A percentile compares a stretch with the other conserved stretches of the same genome.
Conservation (phyloP, 2,113 vertebrate genomes). For the Notiomystis cincta region DNA sequence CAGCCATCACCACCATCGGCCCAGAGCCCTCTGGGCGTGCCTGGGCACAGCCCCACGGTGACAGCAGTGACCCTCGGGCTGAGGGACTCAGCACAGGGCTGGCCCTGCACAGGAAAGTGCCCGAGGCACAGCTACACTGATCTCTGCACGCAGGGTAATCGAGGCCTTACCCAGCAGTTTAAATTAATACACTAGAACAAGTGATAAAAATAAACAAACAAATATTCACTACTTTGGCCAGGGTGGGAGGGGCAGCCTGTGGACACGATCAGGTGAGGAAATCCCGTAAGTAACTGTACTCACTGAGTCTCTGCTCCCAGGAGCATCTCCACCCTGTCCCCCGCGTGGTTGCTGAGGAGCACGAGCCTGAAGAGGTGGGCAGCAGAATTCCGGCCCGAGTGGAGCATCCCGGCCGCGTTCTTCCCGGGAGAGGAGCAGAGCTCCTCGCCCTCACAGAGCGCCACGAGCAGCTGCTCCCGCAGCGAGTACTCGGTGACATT, state of each 20-base stretch:
- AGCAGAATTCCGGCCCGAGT: constrained; percentile 72
- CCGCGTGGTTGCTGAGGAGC: constrained; percentile 84
- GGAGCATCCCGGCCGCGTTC: constrained; percentile 76
- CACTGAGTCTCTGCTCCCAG: constrained; percentile 86
- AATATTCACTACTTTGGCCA: neutral
- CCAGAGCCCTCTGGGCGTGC: rapidly evolving
- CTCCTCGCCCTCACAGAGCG: constrained; percentile 76
- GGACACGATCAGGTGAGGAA: neutral
- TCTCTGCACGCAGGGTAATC: neutral
- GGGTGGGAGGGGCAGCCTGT: rapidly evolving
- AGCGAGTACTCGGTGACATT: constrained; percentile 87
- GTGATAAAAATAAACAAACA: no score
- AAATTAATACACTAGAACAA: neutral
- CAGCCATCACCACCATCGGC: neutral
- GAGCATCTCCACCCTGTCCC: constrained; percentile 84
- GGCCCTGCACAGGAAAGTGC: neutral
- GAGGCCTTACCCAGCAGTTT: neutral
- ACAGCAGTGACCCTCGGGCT: neutral
- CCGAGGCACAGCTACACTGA: rapidly evolving
- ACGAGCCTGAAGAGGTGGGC: constrained; percentile 82
- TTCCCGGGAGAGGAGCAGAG: constrained; percentile 76
- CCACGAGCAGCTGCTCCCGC: constrained; percentile 85
- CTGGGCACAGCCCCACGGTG: neutral
- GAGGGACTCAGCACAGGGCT: neutral
- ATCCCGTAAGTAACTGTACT: neutral